Base-by-base conservation (phyloP, 2,888 invertebrate species). In the Aspidiotus rigidus region DNA sequence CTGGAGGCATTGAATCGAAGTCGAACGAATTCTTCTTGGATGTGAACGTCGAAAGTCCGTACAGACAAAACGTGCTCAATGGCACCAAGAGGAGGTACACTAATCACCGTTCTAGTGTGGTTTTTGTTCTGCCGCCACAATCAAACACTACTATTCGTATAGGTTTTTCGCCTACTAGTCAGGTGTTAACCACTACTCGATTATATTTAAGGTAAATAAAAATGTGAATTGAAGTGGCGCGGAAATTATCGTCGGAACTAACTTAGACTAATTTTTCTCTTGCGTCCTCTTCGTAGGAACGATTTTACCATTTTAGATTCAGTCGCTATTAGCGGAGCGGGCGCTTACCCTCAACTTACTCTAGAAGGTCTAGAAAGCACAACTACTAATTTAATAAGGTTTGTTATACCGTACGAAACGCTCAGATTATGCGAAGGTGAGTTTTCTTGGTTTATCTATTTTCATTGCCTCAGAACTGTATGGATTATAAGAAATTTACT, bases 21-120 rank as follows among this genome's bases (percentile, higher is more conserved):
- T 66, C 66, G 17, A 66, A 59, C 13, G 60, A 66, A 60, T 66
- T 66, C 15, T 66, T 66, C 56, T 59, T 66, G 28, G 66, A 66
- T 49, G 49, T 66, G 66, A 39, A n/a, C 44, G 17, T 66, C 6
- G 28, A 59, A 10, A 66, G 59, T 49, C 59, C 59, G 15, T 66
- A 59, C 49, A 56, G 44, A 13, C 28, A 59, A 2, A 49, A 49
- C 28, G 42, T 63, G 5, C 17, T 63, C 5, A 63, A 63, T 39
- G 60, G 59, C 39, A 28, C 59, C 2, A 66, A 49, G 39, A 57
- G 55, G 15, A 66, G 41, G 17, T 66, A 28, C 15, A 66, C 57
- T 1, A 66, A 28, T 49, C 66, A 66, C 59, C 16, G 44, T 3
- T 66, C 66, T 16, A 66, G 59, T 39, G 49, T 66, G 8, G 59